These are phyloP conservation scores for Pilophorus perplexus DNA, from an alignment of 2,888 invertebrate genomes.

Conservation along the genomic window DNA sequence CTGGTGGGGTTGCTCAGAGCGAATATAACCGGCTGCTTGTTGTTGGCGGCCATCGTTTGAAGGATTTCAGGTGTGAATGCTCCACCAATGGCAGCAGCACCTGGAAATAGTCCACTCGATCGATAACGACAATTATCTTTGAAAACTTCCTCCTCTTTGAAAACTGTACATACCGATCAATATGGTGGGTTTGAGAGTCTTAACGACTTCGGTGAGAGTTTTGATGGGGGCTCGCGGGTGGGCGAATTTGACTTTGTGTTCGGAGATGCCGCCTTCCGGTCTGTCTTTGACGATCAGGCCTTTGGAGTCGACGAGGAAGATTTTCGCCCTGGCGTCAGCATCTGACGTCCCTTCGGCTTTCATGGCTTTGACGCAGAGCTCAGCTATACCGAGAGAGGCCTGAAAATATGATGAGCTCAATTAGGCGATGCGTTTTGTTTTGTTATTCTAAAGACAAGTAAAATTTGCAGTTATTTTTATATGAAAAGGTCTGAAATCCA, in stretches of 20 bases:
- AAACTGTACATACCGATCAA: slow-evolving; percentile 71
- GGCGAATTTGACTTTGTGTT: slow-evolving; percentile 80
- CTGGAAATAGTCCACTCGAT: background rate
- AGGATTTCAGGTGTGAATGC: slow-evolving; percentile 91
- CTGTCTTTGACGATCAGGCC: slow-evolving; percentile 88
- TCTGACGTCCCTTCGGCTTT: slow-evolving; percentile 72
- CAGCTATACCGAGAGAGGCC: slow-evolving; percentile 92
- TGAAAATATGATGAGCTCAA: slow-evolving; percentile 51
- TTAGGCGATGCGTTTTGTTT: too few relatives aligned
- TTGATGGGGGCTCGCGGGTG: slow-evolving; percentile 72
- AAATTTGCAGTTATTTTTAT: too few relatives aligned
- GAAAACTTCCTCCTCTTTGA: background rate
- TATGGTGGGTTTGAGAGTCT: slow-evolving; percentile 77
- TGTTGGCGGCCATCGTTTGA: slow-evolving; percentile 77
- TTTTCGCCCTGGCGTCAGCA: slow-evolving; percentile 72
- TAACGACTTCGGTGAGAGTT: slow-evolving; percentile 77
- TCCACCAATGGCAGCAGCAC: slow-evolving; percentile 88
- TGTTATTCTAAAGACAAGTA: too few relatives aligned
- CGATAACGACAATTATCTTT: background rate
- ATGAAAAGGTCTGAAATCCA: too few relatives aligned
- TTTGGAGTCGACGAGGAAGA: slow-evolving; percentile 95
- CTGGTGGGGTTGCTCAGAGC: slow-evolving; percentile 97
- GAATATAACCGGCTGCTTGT: slow-evolving; percentile 88
- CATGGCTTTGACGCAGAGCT: slow-evolving; percentile 91
- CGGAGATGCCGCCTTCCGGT: slow-evolving; percentile 74